phyloP scores from a whole-genome alignment of 2,797 vertebrate species.

The Zalophus californianus region DNA sequence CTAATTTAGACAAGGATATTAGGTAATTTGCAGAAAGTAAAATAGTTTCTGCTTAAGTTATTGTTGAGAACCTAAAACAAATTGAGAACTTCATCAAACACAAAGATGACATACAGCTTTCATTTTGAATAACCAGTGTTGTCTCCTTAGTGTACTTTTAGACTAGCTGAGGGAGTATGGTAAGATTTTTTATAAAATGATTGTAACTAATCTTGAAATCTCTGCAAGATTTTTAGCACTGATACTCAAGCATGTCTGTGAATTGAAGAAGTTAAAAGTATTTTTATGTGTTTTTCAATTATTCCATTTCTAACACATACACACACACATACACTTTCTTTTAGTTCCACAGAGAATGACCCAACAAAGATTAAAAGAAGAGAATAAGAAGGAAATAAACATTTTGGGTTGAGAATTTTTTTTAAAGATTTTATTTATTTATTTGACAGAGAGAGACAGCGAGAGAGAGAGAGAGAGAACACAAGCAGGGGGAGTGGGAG shows the following conservation, averaged over 20 bases:
- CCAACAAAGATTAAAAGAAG: not conserved
- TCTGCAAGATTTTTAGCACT: not conserved
- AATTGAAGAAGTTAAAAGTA: not conserved
- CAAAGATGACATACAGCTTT: slow-evolving; percentile 7
- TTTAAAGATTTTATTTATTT: too few species aligned
- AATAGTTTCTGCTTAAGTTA: not conserved
- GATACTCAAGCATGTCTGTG: not conserved
- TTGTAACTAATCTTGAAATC: slow-evolving; percentile 5
- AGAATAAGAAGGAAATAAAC: not conserved
- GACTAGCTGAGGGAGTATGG: not conserved
- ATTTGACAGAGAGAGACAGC: too few species aligned
- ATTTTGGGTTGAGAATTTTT: not conserved
- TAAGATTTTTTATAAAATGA: slow-evolving; percentile 10
- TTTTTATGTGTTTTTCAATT: not conserved
- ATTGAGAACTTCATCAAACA: slow-evolving; percentile 7
- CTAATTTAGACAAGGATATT: slow-evolving; percentile 15
- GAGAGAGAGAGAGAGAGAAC: too few species aligned
- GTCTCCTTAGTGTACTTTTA: not conserved
- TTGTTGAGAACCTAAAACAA: slow-evolving; percentile 26
- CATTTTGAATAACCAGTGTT: not conserved
- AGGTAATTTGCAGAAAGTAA: not conserved
- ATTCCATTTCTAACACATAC: not conserved
- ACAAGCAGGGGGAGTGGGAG: too few species aligned
- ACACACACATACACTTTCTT: not conserved
- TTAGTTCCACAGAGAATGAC: not conserved